Percentiles rank a stretch among this genome's conserved stretches.
Conservation (phyloP, 2,797 vertebrate species). For the Merluccius polli region DNA sequence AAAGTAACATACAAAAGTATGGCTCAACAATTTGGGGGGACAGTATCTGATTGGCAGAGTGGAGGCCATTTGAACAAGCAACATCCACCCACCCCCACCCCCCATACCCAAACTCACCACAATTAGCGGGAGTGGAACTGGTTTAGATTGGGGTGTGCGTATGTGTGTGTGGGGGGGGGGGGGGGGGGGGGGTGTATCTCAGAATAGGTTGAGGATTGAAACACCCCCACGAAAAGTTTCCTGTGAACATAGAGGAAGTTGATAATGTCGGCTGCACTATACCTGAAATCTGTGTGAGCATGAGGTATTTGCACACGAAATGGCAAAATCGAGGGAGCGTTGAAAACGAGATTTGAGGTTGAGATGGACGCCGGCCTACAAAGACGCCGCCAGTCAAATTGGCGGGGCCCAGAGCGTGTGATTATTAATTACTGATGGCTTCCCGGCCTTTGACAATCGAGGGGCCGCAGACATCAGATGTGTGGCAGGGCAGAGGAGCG, state of each 20-base stretch:
- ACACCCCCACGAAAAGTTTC: conserved; percentile 12
- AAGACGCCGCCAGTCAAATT: conserved; percentile 54
- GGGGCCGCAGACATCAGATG: conserved; percentile 59
- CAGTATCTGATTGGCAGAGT: conserved; percentile 35
- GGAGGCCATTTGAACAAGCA: conserved; percentile 24
- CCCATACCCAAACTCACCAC: conserved; percentile 24
- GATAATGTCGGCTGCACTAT: conserved; percentile 16
- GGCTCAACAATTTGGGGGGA: conserved; percentile 41
- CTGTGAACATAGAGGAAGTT: conserved; percentile 30
- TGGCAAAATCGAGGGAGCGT: conserved; percentile 2
- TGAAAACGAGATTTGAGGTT: conserved; percentile 20
- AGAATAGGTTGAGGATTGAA: conserved; percentile 21
- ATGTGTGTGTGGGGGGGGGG: conserved; percentile 19
- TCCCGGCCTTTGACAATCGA: conserved; percentile 60
- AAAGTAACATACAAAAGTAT: conserved; percentile 54
- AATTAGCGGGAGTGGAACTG: conserved; percentile 49
- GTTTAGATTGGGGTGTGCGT: conserved; percentile 43
- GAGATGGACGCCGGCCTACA: conserved; percentile 37
- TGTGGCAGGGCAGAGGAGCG: conserved; percentile 52
- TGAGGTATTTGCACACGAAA: conserved; percentile 5
- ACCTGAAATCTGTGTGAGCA: conserved; percentile 29
- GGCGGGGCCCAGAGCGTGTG: conserved; percentile 53
- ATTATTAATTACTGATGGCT: conserved; percentile 68
- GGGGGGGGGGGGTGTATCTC: conserved; percentile 25
- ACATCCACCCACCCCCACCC: not conserved